Evolutionary conservation across 2,888 invertebrate genomes (phyloP).

Genomic region (Slavum lentiscoides): DNA sequence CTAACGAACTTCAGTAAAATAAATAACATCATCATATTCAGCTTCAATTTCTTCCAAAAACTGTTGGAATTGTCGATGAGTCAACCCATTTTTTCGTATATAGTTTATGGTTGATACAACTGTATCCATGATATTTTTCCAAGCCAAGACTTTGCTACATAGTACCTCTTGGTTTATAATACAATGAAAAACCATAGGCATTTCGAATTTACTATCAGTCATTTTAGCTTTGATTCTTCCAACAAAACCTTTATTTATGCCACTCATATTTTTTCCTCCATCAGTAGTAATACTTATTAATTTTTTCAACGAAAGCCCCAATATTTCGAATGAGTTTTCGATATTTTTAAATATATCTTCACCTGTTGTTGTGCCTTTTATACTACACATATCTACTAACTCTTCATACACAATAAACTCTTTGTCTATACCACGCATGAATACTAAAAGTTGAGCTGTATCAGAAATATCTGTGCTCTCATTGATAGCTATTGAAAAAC

Average conservation of each 20-base stretch:
- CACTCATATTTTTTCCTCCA: no score
- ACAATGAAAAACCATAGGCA: not conserved
- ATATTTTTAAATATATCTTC: not conserved
- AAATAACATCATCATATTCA: not conserved
- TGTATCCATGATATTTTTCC: no score
- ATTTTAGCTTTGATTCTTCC: no score
- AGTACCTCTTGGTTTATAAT: no score
- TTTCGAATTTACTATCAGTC: not conserved
- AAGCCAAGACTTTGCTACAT: no score
- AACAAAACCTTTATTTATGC: no score
- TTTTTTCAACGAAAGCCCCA: not conserved
- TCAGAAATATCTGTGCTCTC: not conserved
- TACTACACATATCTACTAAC: not conserved
- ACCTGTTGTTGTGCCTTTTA: no score
- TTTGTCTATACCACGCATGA: not conserved
- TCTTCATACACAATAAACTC: not conserved
- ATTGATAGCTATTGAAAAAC: not conserved
- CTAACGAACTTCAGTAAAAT: not conserved
- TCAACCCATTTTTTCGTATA: not conserved
- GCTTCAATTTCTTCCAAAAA: not conserved
- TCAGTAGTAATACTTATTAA: no score
- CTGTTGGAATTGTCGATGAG: not conserved
- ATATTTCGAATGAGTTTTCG: not conserved
- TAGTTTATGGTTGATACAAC: no score
- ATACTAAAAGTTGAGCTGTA: not conserved